Evolutionary conservation across 2,113 vertebrate species (phyloP).

Genomic region (Protobothrops flavoviridis): DNA sequence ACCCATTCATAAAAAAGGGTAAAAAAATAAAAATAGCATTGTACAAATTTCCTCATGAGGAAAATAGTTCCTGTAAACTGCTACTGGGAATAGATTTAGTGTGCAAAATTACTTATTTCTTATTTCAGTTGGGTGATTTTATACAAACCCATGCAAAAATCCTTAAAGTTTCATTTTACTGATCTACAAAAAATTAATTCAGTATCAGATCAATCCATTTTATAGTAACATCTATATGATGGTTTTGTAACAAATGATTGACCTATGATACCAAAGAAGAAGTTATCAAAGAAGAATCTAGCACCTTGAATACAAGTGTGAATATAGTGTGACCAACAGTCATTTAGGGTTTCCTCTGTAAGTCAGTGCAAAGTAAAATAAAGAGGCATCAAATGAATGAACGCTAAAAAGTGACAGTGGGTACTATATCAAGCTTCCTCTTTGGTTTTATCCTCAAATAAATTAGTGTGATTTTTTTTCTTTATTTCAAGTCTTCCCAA

Average conservation of each 20-base stretch:
- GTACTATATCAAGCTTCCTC: not conserved
- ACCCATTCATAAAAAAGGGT: not conserved
- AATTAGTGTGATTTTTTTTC: not conserved
- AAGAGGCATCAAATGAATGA: not conserved
- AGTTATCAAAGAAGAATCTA: not conserved
- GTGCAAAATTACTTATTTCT: not conserved
- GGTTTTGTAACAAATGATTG: not conserved
- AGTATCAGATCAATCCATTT: not conserved
- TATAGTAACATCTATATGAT: not conserved
- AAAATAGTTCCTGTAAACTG: not conserved
- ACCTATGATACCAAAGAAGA: no score
- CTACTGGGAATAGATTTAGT: not conserved
- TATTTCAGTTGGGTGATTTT: not conserved
- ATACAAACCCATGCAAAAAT: not conserved
- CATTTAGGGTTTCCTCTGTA: not conserved
- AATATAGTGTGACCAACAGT: not conserved
- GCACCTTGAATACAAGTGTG: not conserved
- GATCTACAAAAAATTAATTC: not conserved
- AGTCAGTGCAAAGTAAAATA: not conserved
- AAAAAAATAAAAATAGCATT: not conserved
- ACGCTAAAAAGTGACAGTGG: not conserved
- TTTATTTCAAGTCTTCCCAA: not conserved
- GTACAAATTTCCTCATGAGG: not conserved
- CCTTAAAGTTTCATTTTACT: not conserved
- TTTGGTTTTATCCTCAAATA: slow-evolving; percentile 6